These are phyloP conservation scores for Electrona antarctica DNA, from an alignment of 2,113 vertebrate genomes.

Conservation along the genomic window DNA sequence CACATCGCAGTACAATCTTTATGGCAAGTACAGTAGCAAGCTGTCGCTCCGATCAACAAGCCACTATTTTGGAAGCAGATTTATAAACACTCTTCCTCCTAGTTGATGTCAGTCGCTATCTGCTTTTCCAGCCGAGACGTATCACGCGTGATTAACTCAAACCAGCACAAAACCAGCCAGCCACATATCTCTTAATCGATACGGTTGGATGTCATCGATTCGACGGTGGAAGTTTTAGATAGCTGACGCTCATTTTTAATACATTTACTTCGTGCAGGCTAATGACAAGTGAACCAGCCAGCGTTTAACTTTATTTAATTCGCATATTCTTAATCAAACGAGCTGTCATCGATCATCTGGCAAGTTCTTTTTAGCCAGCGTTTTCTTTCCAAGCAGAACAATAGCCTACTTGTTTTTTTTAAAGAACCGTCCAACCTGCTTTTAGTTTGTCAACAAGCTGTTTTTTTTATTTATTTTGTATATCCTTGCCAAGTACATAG, in stretches of 20 bases:
- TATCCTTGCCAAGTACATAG: slow-evolving; percentile 13
- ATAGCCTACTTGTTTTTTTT: slow-evolving; percentile 10
- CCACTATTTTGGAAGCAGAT: slow-evolving; percentile 68
- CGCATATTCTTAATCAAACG: slow-evolving; percentile 15
- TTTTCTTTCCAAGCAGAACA: slow-evolving; percentile 14
- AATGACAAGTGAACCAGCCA: slow-evolving; percentile 24
- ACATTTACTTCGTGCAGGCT: slow-evolving; percentile 28
- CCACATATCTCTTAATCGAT: slow-evolving; percentile 23
- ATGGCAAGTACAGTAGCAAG: slow-evolving; percentile 53
- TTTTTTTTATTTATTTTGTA: slow-evolving; percentile 7
- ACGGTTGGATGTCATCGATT: slow-evolving; percentile 44
- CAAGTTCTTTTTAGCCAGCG: slow-evolving; percentile 10
- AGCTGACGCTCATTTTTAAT: slow-evolving; percentile 36
- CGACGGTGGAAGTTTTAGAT: slow-evolving; percentile 45
- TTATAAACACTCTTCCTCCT: slow-evolving; percentile 61
- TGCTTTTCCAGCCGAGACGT: slow-evolving; percentile 50
- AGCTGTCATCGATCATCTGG: slow-evolving; percentile 13
- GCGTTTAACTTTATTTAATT: not conserved
- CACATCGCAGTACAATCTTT: slow-evolving; percentile 23
- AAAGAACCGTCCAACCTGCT: not conserved
- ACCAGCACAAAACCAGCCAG: slow-evolving; percentile 50
- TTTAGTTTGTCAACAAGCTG: slow-evolving; percentile 22
- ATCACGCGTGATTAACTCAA: slow-evolving; percentile 40
- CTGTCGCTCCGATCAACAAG: slow-evolving; percentile 60
- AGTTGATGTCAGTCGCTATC: slow-evolving; percentile 57